Conservation (phyloP, 2,797 vertebrate genomes). For the Syncerus caffer region DNA sequence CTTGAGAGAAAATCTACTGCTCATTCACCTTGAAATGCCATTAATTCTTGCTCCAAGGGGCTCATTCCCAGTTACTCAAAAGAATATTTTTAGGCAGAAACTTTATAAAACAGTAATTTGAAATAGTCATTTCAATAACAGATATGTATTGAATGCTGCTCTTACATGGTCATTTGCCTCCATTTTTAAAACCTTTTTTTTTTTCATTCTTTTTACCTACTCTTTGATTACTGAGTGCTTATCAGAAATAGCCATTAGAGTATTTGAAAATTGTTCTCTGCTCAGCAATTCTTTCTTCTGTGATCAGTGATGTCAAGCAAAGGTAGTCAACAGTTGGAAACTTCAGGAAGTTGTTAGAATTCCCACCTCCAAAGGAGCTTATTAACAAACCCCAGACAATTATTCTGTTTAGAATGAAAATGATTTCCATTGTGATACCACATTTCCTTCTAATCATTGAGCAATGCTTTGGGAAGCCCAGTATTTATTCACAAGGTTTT, state of each 20-base stretch:
- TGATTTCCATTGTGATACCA: constrained; percentile 46
- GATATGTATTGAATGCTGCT: neutral
- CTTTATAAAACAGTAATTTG: constrained; percentile 31
- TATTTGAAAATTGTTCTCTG: constrained; percentile 49
- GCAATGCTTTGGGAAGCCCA: constrained; percentile 6
- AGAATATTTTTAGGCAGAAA: neutral
- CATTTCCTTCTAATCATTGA: constrained; percentile 35
- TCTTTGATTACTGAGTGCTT: neutral
- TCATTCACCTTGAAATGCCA: neutral
- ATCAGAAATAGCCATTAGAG: neutral
- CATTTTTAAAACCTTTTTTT: constrained; percentile 1
- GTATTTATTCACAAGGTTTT: constrained; percentile 41
- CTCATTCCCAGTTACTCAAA: neutral
- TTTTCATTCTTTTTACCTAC: neutral
- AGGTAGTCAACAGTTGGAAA: constrained; percentile 57
- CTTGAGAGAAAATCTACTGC: neutral
- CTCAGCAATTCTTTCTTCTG: constrained; percentile 22
- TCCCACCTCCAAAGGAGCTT: neutral
- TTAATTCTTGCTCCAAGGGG: neutral
- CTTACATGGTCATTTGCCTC: neutral
- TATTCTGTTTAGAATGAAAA: constrained; percentile 57
- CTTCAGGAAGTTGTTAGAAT: constrained; percentile 60
- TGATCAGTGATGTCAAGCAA: constrained; percentile 41
- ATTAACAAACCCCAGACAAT: constrained; percentile 44
- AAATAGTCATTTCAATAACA: neutral